Evolutionary conservation across 2,113 vertebrate species (phyloP), one percentile per base, ranked within the genome.

Genomic region (Siphamia tubifer): DNA sequence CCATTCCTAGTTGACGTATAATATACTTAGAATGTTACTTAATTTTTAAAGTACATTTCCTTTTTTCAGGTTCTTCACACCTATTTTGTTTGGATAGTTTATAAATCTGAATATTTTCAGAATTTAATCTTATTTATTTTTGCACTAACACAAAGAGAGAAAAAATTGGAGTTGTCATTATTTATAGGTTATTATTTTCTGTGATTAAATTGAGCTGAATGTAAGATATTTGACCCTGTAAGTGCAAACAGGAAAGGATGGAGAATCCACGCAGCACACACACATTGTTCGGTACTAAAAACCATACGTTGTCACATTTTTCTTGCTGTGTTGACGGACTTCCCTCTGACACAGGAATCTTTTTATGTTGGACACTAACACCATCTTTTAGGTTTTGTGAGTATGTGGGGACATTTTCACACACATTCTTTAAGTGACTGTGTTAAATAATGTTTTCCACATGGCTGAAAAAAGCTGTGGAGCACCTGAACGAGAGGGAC

Each of bases 371-470:
- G 32, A 56, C 30, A 45, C 25, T 53, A 63, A 39, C 58, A 34
- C 27, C 45, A 42, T 49, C 66, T 73, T 48, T 68, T 16, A 15
- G 34, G 42, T 15, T 52, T 62, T 55, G 55, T 70, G 34, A 55
- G 63, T 60, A 43, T 51, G 25, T 25, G 32, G 40, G 39, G 13
- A 6, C 9, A 16, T 67, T 58, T 77, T 71, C 40, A 57, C 58
- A 54, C 53, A 63, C 63, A 84, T 86, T 86, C 83, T 66, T 60
- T 19, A 27, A 71, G 60, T 75, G 84, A 85, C 75, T 73, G 66
- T 10, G 28, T 42, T 77, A 67, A 87, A 60, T 77, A 81, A 86
- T 80, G 68, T 36, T 55, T 79, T 69, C 74, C 83, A 86, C 70
- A 78, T 81, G 80, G 70, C 49, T 43, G 49, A 68, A 23, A 69